These are phyloP conservation scores for Bombycilla garrulus DNA, from an alignment of 2,113 vertebrate genomes.

Conservation along the genomic window DNA sequence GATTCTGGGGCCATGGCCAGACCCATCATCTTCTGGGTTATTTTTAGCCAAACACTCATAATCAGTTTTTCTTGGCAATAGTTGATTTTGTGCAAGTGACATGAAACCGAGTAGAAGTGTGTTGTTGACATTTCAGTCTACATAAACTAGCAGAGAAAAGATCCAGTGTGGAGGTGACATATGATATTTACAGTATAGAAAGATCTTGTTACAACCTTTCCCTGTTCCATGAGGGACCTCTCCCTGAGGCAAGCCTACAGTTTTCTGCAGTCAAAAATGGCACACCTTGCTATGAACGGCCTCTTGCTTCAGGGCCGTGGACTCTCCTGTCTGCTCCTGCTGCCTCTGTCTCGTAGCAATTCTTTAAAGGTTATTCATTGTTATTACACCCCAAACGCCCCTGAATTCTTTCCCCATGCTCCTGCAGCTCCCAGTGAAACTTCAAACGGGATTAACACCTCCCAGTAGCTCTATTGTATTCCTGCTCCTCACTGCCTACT, in stretches of 20 bases:
- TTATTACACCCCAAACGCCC: constrained; percentile 3
- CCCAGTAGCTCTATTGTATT: neutral
- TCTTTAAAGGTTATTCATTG: constrained; percentile 54
- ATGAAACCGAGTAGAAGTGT: constrained; percentile 8
- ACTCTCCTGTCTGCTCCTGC: neutral
- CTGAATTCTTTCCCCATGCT: neutral
- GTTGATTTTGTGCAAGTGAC: constrained; percentile 8
- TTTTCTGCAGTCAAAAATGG: constrained; percentile 55
- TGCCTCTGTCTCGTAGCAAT: neutral
- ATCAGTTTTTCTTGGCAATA: neutral
- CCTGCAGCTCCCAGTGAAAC: neutral
- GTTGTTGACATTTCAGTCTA: constrained; percentile 57
- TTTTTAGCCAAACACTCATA: neutral
- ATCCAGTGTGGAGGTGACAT: constrained; percentile 39
- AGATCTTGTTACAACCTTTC: constrained; percentile 60
- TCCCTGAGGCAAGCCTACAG: constrained; percentile 37
- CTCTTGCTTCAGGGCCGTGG: constrained; percentile 32
- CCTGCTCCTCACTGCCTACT: neutral
- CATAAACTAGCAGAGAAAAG: constrained; percentile 19
- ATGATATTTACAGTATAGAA: constrained; percentile 57
- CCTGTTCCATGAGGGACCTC: constrained; percentile 34
- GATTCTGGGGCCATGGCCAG: neutral
- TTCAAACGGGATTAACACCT: neutral
- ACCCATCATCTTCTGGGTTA: neutral
- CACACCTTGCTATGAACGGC: neutral